phyloP scores from a whole-genome alignment of 2,113 vertebrate genomes.

The Rhinolophus ferrumequinum region DNA sequence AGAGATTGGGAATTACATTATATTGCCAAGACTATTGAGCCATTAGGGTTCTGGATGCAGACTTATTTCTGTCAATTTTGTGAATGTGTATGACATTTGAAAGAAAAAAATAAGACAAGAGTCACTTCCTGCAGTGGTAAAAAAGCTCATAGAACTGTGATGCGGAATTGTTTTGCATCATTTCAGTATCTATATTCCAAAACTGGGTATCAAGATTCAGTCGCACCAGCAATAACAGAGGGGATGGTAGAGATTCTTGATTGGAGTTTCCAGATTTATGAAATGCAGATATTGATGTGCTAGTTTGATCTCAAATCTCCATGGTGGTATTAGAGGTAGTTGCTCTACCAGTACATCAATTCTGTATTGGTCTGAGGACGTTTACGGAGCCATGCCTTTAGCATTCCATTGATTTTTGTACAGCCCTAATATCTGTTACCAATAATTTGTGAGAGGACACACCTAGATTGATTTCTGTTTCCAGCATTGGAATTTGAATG shows the following conservation, averaged over 20 bases:
- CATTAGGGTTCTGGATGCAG: background rate
- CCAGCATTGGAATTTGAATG: background rate
- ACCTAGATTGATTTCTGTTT: background rate
- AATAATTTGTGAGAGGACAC: background rate
- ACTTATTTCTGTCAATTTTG: background rate
- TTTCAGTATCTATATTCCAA: background rate
- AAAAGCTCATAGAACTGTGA: background rate
- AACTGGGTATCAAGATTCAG: background rate
- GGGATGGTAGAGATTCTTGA: background rate
- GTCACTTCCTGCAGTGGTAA: background rate
- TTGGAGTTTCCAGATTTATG: background rate
- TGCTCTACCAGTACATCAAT: background rate
- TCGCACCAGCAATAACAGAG: background rate
- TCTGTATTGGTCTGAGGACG: background rate
- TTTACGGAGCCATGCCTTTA: background rate
- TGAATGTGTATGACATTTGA: background rate
- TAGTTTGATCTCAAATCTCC: background rate
- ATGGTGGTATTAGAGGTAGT: background rate
- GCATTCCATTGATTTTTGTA: background rate
- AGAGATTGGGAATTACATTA: background rate
- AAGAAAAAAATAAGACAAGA: background rate
- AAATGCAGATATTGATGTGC: too few species aligned
- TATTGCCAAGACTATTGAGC: background rate
- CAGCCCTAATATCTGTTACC: background rate
- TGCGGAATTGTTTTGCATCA: background rate